A percentile compares a stretch with the other conserved stretches of the same genome.
Evolutionary conservation across 2,113 vertebrate species (phyloP).

Genomic region (Zosterops pallidus): DNA sequence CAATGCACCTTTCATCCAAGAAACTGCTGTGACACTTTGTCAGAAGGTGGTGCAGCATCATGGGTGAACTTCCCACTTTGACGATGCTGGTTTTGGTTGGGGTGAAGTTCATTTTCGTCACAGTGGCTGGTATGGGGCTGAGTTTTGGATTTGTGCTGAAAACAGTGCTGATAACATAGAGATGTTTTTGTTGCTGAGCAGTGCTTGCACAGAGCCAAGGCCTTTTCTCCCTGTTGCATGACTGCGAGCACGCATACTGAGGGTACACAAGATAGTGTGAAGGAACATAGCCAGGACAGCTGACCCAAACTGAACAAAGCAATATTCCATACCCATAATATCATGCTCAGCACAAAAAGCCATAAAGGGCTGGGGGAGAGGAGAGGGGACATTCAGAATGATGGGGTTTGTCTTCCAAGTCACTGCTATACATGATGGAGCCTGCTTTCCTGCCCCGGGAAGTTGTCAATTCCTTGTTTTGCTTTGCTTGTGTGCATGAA

Average conservation of each 20-base stretch:
- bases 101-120: not conserved
- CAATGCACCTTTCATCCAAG: not conserved
- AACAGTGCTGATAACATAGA: not conserved
- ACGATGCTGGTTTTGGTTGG: not conserved
- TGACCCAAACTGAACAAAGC: not conserved
- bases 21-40: not conserved
- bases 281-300: not conserved
- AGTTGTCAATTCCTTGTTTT: not conserved
- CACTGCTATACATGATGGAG: accelerated
- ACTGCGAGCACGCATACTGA: not conserved
- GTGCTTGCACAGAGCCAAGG: not conserved
- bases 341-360: not conserved
- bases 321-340: not conserved
- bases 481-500: not conserved
- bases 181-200: not conserved
- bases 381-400: not conserved
- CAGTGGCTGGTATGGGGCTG: not conserved
- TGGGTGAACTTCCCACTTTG: not conserved
- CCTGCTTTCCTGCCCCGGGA: not conserved
- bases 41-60: not conserved
- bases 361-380: not conserved
- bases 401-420: not conserved
- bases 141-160: not conserved
- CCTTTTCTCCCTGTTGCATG: accelerated
- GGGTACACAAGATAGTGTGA: not conserved